Base-by-base conservation (phyloP, 2,113 vertebrate genomes). In the Struthio camelus region DNA sequence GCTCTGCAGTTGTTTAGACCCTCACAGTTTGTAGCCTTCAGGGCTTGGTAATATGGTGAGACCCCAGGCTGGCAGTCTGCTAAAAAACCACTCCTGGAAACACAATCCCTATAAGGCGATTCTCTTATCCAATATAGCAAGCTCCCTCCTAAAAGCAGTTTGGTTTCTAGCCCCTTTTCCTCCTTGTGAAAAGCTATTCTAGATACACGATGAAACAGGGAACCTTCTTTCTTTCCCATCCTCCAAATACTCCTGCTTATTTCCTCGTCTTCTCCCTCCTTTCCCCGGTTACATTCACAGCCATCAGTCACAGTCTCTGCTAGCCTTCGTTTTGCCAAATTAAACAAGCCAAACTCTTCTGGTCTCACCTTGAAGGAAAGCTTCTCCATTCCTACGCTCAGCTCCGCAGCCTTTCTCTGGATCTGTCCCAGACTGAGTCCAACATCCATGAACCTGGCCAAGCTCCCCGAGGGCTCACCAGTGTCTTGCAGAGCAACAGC, bases 1-100 rank as follows among this genome's bases (percentile, higher is more conserved):
- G 89, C 89, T 96, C 86, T 77, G 89, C 94, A n/a, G 83, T 72
- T 67, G 53, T 82, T 92, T 72, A 80, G 82, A 59, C 28, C 64
- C 72, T 93, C 88, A 80, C 67, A 23, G 34, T 94, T 72, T 24
- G 20, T 72, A 80, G 80, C 66, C 64, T 73, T 96, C 71, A 16
- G 86, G 46, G 76, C 62, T 36, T 54, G 71, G 77, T 90, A 80
- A 92, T 28, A 6, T 62, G 46, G 83, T 0, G 1, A 86, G 83
- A 85, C 62, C 80, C 67, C 25, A 9, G 58, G 46, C 46, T 48
- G 46, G 80, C 89, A 85, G 70, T 34, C 75, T 85, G 91, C 91
- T 85, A 86, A 67, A 69, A 93, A 95, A 22, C 76, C 11, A 2
- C 83, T 86, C 93, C 96, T 62, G 72, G 83, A 12, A 86, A 88